Conservation (phyloP, 2,888 invertebrate genomes). For the Napeogenes sylphis region DNA sequence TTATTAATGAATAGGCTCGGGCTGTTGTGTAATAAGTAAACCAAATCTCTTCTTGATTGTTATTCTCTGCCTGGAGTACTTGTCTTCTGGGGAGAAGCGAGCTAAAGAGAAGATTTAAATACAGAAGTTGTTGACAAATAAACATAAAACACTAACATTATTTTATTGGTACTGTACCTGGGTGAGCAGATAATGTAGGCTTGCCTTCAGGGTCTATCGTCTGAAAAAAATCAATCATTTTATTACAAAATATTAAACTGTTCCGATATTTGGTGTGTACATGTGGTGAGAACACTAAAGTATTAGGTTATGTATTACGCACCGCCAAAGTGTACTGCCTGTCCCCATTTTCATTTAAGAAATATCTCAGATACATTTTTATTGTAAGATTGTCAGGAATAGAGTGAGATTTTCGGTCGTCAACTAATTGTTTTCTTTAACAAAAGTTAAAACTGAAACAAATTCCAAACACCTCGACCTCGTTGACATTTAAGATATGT, state of each 20-base stretch:
- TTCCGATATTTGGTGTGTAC: neutral
- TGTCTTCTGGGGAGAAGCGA: slow-evolving; percentile 96
- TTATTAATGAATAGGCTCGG: slow-evolving; percentile 80
- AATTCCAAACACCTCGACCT: too few species aligned
- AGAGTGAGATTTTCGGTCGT: too few species aligned
- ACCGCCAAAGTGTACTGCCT: slow-evolving; percentile 93
- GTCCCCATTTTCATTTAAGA: slow-evolving; percentile 85
- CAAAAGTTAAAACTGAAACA: too few species aligned
- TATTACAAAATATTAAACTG: neutral
- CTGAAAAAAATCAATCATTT: slow-evolving; percentile 71
- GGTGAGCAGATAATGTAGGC: slow-evolving; percentile 93
- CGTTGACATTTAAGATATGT: too few species aligned
- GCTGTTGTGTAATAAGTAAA: slow-evolving; percentile 89
- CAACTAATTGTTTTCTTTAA: too few species aligned
- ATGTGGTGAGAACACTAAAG: slow-evolving; percentile 7
- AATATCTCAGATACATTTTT: slow-evolving; percentile 70
- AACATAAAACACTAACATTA: neutral
- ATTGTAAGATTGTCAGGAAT: neutral
- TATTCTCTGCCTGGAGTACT: slow-evolving; percentile 92
- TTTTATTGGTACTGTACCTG: slow-evolving; percentile 67
- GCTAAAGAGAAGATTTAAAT: slow-evolving; percentile 74
- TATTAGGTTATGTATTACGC: slow-evolving; percentile 37
- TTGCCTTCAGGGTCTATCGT: slow-evolving; percentile 86
- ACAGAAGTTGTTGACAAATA: neutral
- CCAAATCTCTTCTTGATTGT: slow-evolving; percentile 93